These are phyloP conservation scores for Ictidomys tridecemlineatus DNA, from an alignment of 2,113 vertebrate genomes.

Conservation along the genomic window DNA sequence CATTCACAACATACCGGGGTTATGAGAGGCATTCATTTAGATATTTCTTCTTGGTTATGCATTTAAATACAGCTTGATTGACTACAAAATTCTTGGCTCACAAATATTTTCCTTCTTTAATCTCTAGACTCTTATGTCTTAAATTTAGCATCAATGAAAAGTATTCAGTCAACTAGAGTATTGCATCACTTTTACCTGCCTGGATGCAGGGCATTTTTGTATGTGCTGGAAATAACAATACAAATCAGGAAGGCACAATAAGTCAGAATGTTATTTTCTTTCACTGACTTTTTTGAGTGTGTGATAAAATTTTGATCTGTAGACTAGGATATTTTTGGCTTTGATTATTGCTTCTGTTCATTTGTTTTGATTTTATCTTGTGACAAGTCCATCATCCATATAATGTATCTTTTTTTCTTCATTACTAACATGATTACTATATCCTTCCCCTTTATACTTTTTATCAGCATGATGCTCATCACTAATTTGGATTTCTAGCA, in stretches of 20 bases:
- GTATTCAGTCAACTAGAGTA: background rate
- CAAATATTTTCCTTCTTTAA: background rate
- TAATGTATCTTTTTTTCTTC: background rate
- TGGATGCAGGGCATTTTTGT: background rate
- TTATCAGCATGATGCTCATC: background rate
- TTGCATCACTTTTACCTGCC: background rate
- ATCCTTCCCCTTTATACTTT: background rate
- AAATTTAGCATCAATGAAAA: slow-evolving; percentile 20
- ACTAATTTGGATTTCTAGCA: background rate
- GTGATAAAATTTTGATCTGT: background rate
- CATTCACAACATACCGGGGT: background rate
- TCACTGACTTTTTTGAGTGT: background rate
- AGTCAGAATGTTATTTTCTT: background rate
- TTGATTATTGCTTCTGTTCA: slow-evolving; percentile 5
- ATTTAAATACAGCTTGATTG: background rate
- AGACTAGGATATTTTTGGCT: background rate
- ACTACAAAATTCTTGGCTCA: background rate
- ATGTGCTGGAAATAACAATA: background rate
- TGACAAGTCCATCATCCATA: background rate
- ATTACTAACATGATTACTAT: background rate
- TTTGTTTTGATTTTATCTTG: slow-evolving; percentile 12
- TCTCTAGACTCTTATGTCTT: background rate
- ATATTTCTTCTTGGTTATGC: background rate
- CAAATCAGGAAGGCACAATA: background rate
- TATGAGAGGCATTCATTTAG: background rate